A percentile compares a stretch with the other conserved stretches of the same genome.
phyloP scores from a whole-genome alignment of 2,888 invertebrate species.

The Chymomyza caudatula region DNA sequence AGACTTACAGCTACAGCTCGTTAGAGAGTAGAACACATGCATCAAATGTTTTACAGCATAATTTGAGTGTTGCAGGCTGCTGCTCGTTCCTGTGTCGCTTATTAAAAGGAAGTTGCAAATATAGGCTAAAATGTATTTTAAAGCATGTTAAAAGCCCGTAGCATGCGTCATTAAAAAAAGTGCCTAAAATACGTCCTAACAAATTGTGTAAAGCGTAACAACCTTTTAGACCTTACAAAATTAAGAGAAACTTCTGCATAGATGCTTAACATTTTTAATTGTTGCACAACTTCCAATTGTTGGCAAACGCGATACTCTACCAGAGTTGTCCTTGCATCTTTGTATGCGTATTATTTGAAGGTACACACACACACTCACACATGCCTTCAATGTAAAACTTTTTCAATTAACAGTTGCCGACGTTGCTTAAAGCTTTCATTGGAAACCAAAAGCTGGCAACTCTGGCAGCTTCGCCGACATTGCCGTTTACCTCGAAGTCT shows the following conservation, averaged over 20 bases:
- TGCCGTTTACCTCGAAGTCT: conserved; percentile 6
- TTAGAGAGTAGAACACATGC: conserved; percentile 21
- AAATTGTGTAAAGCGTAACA: conserved; percentile 28
- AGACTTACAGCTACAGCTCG: conserved; percentile 22
- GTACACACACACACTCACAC: neutral
- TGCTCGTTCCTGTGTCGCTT: conserved; percentile 6
- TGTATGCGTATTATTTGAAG: conserved; percentile 38
- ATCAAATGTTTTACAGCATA: conserved; percentile 12
- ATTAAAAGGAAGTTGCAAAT: conserved; percentile 39
- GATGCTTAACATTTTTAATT: conserved; percentile 43
- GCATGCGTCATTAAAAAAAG: conserved; percentile 42
- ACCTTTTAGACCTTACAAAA: conserved; percentile 13
- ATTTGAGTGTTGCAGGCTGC: conserved; percentile 32
- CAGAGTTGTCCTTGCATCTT: neutral
- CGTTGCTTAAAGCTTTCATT: conserved; percentile 47
- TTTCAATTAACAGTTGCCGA: conserved; percentile 67
- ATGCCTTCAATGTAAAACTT: conserved; percentile 51
- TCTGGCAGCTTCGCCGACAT: neutral
- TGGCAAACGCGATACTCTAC: neutral
- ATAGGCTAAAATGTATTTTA: neutral
- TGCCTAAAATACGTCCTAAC: conserved; percentile 24
- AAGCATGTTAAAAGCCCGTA: conserved; percentile 10
- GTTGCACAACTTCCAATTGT: conserved; percentile 23
- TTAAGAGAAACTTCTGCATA: conserved; percentile 28
- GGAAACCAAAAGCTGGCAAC: neutral